A percentile compares a stretch with the other conserved stretches of the same genome.
Conservation (phyloP, 2,113 vertebrate species). For the Stigmatopora argus region DNA sequence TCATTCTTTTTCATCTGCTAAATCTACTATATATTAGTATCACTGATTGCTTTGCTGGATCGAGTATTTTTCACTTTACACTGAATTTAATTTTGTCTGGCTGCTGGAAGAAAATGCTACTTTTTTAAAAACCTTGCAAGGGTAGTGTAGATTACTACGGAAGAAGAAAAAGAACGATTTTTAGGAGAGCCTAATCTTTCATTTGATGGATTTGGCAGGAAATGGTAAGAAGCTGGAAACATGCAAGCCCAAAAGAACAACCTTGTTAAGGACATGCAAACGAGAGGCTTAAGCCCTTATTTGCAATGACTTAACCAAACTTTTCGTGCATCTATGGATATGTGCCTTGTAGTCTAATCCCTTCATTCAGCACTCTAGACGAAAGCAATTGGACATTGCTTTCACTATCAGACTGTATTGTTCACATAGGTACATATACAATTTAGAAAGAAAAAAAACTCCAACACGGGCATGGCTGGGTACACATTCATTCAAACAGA, state of each 20-base stretch:
- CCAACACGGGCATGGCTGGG: neutral
- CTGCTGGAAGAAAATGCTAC: no score
- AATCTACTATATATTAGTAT: no score
- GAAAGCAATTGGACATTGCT: neutral
- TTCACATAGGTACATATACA: neutral
- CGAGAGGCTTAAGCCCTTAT: neutral
- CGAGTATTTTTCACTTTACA: no score
- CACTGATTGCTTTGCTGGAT: no score
- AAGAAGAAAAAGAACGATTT: no score
- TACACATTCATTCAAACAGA: conserved; percentile 22
- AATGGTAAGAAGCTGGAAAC: neutral
- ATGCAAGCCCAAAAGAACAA: neutral
- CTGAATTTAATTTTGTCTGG: no score
- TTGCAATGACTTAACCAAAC: neutral
- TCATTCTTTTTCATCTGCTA: no score
- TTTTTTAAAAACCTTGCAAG: no score
- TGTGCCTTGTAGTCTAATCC: neutral
- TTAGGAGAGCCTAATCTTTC: no score
- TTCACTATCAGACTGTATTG: neutral
- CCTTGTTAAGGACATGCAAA: no score
- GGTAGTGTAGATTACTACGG: no score
- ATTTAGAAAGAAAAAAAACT: neutral
- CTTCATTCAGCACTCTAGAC: neutral
- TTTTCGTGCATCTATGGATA: neutral
- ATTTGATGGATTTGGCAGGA: no score